Evolutionary conservation across 2,113 vertebrate species (phyloP).

Genomic region (Pampusana beccarii): DNA sequence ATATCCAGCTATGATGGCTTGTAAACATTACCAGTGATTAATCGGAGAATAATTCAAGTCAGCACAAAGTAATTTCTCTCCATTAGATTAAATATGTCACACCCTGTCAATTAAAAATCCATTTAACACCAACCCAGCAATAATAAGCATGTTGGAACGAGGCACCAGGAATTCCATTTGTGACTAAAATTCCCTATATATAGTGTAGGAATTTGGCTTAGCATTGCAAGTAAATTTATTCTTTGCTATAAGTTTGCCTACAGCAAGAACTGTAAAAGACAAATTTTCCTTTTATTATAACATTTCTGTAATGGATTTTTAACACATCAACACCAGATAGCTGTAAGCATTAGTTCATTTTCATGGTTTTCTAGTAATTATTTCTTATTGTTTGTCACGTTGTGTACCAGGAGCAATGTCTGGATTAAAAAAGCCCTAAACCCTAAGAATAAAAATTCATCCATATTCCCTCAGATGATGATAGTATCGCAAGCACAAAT

Average conservation of each 20-base stretch:
- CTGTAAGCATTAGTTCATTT: background rate
- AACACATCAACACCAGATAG: background rate
- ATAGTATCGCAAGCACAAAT: background rate
- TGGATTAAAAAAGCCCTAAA: constrained; percentile 18
- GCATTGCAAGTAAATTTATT: background rate
- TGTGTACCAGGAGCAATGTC: background rate
- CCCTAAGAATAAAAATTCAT: background rate
- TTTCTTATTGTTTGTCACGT: background rate
- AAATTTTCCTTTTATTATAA: background rate
- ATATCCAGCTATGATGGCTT: constrained; percentile 31
- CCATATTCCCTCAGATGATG: background rate
- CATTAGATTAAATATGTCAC: constrained; percentile 39
- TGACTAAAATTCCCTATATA: background rate
- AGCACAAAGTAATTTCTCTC: constrained; percentile 41
- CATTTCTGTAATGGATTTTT: background rate
- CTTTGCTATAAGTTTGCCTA: background rate
- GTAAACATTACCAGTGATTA: constrained; percentile 48
- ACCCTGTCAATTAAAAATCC: constrained; percentile 42
- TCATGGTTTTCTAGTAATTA: background rate
- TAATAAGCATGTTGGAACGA: constrained; percentile 16
- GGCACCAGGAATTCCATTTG: background rate
- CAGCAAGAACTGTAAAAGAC: background rate
- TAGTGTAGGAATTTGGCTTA: background rate
- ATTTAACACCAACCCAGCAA: constrained; percentile 5
- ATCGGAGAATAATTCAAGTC: constrained; percentile 5